A percentile compares a stretch with the other conserved stretches of the same genome.
phyloP scores from a whole-genome alignment of 2,888 invertebrate genomes.

The Ectropis crepuscularia region DNA sequence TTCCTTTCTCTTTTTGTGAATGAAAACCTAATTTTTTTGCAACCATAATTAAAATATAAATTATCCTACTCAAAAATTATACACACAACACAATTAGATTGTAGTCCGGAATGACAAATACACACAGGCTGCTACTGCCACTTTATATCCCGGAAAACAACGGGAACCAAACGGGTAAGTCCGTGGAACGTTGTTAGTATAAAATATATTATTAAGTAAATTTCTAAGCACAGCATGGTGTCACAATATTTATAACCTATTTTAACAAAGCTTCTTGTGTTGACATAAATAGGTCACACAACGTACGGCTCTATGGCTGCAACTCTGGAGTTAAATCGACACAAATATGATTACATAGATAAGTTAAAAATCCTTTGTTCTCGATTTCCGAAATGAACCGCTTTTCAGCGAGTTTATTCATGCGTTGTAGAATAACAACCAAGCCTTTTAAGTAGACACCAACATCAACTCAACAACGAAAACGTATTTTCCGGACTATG shows the following conservation, averaged over 20 bases:
- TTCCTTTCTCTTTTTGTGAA: too few species aligned
- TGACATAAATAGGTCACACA: conserved; percentile 5
- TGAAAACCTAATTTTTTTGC: too few species aligned
- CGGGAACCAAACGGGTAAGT: background rate
- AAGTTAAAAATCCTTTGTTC: conserved; percentile 14
- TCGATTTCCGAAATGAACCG: conserved; percentile 3
- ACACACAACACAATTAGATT: too few species aligned
- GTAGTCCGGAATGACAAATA: too few species aligned
- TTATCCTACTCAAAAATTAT: too few species aligned
- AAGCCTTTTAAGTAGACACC: conserved; percentile 11
- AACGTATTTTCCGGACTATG: background rate
- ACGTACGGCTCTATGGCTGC: background rate
- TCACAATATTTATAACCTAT: conserved; percentile 6
- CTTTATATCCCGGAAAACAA: too few species aligned
- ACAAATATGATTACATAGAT: conserved; percentile 1
- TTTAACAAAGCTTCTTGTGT: conserved; percentile 11
- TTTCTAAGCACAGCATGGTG: background rate
- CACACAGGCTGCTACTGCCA: too few species aligned
- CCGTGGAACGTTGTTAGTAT: background rate
- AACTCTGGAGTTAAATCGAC: conserved; percentile 7
- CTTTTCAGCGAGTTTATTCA: conserved; percentile 9
- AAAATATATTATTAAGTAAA: background rate
- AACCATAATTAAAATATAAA: too few species aligned
- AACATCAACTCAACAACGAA: conserved; percentile 2
- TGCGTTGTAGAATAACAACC: conserved; percentile 8